A percentile compares a stretch with the other conserved stretches of the same genome.
Evolutionary conservation across 2,888 invertebrate species (phyloP).

Genomic region (Erpobdella octoculata): DNA sequence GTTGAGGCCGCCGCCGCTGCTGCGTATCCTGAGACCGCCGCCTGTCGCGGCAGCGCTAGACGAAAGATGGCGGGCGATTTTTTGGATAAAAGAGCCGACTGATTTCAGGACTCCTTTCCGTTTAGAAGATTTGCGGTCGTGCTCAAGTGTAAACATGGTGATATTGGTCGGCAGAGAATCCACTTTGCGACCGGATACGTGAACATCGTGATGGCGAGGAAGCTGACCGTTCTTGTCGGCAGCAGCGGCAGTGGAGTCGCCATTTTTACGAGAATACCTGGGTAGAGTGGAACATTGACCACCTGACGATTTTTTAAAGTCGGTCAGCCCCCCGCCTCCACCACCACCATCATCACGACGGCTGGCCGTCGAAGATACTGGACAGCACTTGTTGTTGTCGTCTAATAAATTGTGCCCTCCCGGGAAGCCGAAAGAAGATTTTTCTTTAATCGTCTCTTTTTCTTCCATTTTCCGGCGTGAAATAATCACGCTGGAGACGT

Average conservation of each 20-base stretch:
- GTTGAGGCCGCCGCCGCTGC: background rate
- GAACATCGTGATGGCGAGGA: background rate
- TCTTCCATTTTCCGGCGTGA: background rate
- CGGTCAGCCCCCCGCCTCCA: background rate
- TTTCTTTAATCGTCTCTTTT: background rate
- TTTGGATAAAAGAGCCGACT: slow-evolving; percentile 42
- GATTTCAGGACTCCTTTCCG: slow-evolving; percentile 39
- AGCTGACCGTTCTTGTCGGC: background rate
- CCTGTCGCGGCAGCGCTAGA: slow-evolving; percentile 14
- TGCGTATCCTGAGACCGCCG: slow-evolving; percentile 1
- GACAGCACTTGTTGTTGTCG: background rate
- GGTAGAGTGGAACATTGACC: background rate
- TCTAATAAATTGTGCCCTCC: slow-evolving; percentile 12
- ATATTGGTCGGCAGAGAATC: slow-evolving; percentile 10
- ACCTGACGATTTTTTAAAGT: background rate
- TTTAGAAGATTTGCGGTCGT: background rate
- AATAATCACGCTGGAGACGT: too few species aligned
- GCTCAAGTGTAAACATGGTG: background rate
- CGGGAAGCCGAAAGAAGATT: background rate
- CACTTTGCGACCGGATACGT: slow-evolving; percentile 1
- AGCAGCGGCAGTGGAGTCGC: background rate
- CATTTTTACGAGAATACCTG: background rate
- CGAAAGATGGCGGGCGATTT: slow-evolving; percentile 33
- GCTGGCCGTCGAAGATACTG: too few species aligned
- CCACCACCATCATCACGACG: background rate